Evolutionary conservation across 1,140 invertebrate genomes (phyloP), one percentile per base, ranked within the genome.

Genomic region (Nomia melanderi): DNA sequence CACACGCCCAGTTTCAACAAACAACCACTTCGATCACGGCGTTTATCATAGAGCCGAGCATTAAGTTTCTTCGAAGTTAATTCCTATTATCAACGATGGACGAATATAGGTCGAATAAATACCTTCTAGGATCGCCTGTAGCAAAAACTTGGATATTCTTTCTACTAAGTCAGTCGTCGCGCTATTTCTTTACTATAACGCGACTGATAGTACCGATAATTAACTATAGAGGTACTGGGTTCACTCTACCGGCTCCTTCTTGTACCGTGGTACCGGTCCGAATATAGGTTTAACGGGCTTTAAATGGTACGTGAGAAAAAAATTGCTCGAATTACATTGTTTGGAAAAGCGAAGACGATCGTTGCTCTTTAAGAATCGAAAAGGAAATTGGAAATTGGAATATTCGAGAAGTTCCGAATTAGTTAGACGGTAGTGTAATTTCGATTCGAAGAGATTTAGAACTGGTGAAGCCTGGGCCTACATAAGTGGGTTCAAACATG

Each of bases 1-100:
- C 85, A 86, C 77, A 72, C 67, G 69, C 41, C 76, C 81, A 72
- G 62, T 73, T 62, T 65, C 77, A 60, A 56, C 47, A 33, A 53
- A 69, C 17, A 57, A 1, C 12, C 11, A 36, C 29, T 29, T 50
- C 33, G 14, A 47, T 31, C 44, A 14, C 64, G 25, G 53, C 29
- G 14, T 7, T 4, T 7, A 20, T n/a, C 1, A 12, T 11, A 27
- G 23, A 36, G 36, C 4, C 7, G 9, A 69, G 0, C 36, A 29
- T 29, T 64, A 29, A 9, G 14, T 29, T 6, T n/a, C 12, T 14
- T 11, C 14, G 17, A 17, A 47, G 31, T 5, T 5, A 50, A 64
- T 25, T 29, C 44, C 8, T 47, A 8, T 12, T 4, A 29, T 71
- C n/a, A 27, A 57, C 31, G 12, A 63, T 29, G 4, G n/a, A n/a